Conservation (phyloP, 2,797 vertebrate genomes). For the Phalloptychus januarius region DNA sequence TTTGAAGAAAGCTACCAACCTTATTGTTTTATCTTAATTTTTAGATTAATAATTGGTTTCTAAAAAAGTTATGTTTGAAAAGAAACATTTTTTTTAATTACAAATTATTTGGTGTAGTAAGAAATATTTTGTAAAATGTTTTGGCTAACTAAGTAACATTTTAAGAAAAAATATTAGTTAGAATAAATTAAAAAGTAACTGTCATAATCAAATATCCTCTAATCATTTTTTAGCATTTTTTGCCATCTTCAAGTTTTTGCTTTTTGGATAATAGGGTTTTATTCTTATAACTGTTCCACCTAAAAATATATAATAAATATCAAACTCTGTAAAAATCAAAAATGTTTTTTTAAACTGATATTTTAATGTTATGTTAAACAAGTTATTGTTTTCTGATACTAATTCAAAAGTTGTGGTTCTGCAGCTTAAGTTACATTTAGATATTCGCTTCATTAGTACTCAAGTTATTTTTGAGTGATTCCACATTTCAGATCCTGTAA, state of each 20-base stretch:
- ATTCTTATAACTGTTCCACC: neutral
- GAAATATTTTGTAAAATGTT: no score
- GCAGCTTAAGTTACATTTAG: neutral
- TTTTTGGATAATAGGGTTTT: neutral
- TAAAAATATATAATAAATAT: neutral
- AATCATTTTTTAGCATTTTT: neutral
- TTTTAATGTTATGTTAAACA: neutral
- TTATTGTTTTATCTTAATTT: no score
- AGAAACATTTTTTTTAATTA: no score
- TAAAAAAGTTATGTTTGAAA: no score
- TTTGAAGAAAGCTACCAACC: neutral
- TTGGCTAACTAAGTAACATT: neutral
- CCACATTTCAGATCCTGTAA: neutral
- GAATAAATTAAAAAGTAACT: neutral
- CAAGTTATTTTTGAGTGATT: conserved; percentile 20
- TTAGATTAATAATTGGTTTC: no score
- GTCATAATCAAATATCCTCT: neutral
- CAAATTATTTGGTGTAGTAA: no score
- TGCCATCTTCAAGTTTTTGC: neutral
- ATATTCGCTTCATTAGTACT: conserved; percentile 45
- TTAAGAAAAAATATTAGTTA: neutral
- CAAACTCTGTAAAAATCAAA: neutral
- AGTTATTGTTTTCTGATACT: neutral
- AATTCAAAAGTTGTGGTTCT: neutral
- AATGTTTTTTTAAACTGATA: neutral